These are phyloP conservation scores for Phyllotreta cruciferae DNA, from an alignment of 2,888 invertebrate genomes.

Conservation along the genomic window DNA sequence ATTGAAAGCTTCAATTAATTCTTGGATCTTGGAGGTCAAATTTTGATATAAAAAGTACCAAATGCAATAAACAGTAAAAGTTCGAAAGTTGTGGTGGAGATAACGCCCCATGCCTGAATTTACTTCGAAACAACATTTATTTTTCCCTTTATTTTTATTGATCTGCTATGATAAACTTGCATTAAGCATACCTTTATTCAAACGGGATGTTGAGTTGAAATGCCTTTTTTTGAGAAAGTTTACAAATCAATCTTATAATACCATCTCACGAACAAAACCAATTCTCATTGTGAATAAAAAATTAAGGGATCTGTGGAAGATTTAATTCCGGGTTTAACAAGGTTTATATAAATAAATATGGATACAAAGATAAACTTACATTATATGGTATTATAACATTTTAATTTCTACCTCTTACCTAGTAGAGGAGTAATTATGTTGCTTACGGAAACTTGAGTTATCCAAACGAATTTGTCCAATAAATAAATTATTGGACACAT, in stretches of 20 bases:
- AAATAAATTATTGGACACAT: not conserved
- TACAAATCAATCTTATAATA: conserved; percentile 9
- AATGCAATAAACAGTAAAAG: not conserved
- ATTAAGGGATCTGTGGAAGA: too few relatives aligned
- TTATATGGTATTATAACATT: conserved; percentile 13
- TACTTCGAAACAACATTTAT: conserved; percentile 55
- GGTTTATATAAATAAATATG: not conserved
- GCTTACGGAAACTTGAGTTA: not conserved
- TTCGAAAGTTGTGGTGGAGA: conserved; percentile 22
- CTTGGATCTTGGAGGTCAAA: not conserved
- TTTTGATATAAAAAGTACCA: too few relatives aligned
- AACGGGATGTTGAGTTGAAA: conserved; percentile 10
- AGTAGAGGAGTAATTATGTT: conserved; percentile 3
- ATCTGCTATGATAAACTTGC: conserved; percentile 44
- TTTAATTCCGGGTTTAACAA: not conserved
- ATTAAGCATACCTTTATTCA: conserved; percentile 30
- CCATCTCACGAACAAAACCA: not conserved
- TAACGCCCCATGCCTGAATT: conserved; percentile 54
- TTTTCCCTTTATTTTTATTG: conserved; percentile 44
- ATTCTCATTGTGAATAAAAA: too few relatives aligned
- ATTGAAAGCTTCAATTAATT: conserved; percentile 1
- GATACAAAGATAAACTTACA: too few relatives aligned
- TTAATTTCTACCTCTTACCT: not conserved
- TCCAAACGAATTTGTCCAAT: not conserved
- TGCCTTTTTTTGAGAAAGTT: conserved; percentile 8